Evolutionary conservation across 1,140 invertebrate genomes (phyloP).

Genomic region (Neodiprion virginianus): DNA sequence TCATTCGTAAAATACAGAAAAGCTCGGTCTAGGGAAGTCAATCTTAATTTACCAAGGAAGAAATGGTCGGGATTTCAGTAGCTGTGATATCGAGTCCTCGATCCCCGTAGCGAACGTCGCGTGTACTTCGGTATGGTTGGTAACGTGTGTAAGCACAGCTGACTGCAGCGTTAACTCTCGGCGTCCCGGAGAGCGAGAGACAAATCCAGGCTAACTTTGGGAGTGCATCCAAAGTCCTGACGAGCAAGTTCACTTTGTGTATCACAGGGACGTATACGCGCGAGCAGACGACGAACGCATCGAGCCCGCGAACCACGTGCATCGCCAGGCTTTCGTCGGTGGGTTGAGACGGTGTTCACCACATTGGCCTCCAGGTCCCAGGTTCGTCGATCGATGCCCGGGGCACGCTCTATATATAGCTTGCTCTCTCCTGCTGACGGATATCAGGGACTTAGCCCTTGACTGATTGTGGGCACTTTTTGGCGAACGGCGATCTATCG

Average conservation of each 20-base stretch:
- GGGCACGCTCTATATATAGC: slow-evolving; percentile 20
- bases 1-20: too few relatives aligned
- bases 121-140: too few relatives aligned
- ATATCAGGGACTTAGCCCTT: slow-evolving; percentile 11
- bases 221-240: not conserved
- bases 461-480: not conserved
- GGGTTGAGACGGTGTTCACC: not conserved
- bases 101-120: too few relatives aligned
- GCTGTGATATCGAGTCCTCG: too few relatives aligned
- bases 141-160: too few relatives aligned
- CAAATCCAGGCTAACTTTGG: not conserved
- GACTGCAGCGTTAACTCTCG: too few relatives aligned
- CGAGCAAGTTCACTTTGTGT: not conserved
- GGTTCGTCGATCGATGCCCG: slow-evolving; percentile 19
- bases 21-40: too few relatives aligned
- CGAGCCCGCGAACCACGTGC: not conserved
- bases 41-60: too few relatives aligned
- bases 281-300: not conserved
- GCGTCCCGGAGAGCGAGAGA: not conserved
- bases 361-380: slow-evolving; percentile 9
- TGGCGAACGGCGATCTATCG: not conserved
- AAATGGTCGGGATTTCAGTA: too few relatives aligned
- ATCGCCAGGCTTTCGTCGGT: not conserved
- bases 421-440: slow-evolving; percentile 17
- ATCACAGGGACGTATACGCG: not conserved